Percentiles rank a stretch among this genome's conserved stretches.
These are phyloP conservation scores for Clistopyga incitator DNA, from an alignment of 2,888 invertebrate species.

Conservation along the genomic window DNA sequence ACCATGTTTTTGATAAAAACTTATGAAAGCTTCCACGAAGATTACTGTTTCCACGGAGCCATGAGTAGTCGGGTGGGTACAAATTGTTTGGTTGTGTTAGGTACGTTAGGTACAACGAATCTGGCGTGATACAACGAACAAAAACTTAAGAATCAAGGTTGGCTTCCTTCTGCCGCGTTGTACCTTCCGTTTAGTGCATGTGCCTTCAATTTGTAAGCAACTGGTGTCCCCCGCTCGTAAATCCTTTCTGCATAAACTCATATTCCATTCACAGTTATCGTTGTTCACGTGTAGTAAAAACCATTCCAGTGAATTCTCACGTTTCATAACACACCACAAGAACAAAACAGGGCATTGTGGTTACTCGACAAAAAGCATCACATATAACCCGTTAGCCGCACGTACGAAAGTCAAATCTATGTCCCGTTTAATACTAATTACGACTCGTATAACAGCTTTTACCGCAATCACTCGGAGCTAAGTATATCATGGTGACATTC, in stretches of 20 bases:
- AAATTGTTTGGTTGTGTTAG: slow-evolving; percentile 19
- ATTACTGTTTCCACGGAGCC: slow-evolving; percentile 54
- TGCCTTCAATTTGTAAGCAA: slow-evolving; percentile 20
- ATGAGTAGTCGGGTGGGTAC: slow-evolving; percentile 33
- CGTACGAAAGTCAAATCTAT: not conserved
- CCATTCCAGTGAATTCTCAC: slow-evolving; percentile 4
- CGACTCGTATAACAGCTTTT: not conserved
- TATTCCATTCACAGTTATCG: slow-evolving; percentile 13
- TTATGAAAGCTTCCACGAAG: slow-evolving; percentile 66
- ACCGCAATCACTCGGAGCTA: not conserved
- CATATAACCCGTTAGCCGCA: not conserved
- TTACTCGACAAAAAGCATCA: not conserved
- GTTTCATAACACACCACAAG: slow-evolving; percentile 11
- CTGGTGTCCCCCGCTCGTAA: slow-evolving; percentile 28
- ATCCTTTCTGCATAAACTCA: slow-evolving; percentile 34
- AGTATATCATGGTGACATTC: not conserved
- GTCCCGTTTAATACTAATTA: not conserved
- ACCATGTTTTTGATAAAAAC: slow-evolving; percentile 58
- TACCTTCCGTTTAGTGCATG: slow-evolving; percentile 1
- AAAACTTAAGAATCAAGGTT: slow-evolving; percentile 45
- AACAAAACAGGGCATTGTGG: not conserved
- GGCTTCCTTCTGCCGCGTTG: slow-evolving; percentile 10
- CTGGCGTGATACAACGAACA: slow-evolving; percentile 7
- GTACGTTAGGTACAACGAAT: slow-evolving; percentile 31
- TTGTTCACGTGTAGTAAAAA: not conserved